phyloP scores from a whole-genome alignment of 2,888 invertebrate species.

The Cyclophora punctaria region DNA sequence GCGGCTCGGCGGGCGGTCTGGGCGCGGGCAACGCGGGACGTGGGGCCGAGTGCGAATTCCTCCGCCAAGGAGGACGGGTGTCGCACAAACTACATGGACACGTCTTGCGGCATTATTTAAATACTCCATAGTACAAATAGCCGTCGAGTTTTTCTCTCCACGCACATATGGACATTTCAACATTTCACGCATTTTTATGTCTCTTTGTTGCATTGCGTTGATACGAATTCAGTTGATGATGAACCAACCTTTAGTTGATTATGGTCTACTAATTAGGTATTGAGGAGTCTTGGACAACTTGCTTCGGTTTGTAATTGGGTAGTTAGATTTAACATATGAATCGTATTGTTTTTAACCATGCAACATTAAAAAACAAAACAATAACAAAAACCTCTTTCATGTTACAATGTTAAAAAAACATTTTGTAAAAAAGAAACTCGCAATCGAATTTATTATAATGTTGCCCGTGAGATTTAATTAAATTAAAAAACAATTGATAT shows the following conservation, averaged over 20 bases:
- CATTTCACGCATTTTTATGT: slow-evolving; percentile 10
- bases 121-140: slow-evolving; percentile 17
- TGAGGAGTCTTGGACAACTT: too few species aligned
- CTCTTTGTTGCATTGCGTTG: slow-evolving; percentile 3
- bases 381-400: too few species aligned
- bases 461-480: too few species aligned
- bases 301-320: too few species aligned
- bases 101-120: slow-evolving; percentile 19
- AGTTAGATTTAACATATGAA: too few species aligned
- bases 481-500: not conserved
- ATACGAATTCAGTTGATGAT: not conserved
- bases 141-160: slow-evolving; percentile 4
- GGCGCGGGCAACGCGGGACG: not conserved
- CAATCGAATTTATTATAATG: too few species aligned
- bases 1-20: slow-evolving; percentile 8
- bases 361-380: too few species aligned
- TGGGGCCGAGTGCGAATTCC: slow-evolving; percentile 32
- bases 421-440: too few species aligned
- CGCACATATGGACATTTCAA: slow-evolving; percentile 6
- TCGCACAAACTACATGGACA: slow-evolving; percentile 11
- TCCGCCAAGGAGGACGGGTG: slow-evolving; percentile 23
- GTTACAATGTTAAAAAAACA: too few species aligned
- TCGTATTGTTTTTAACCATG: too few species aligned
- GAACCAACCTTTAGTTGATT: too few species aligned
- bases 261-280: too few species aligned